These are phyloP conservation scores for Oreohelix idahoensis DNA, from an alignment of 1,140 invertebrate species.

Conservation along the genomic window DNA sequence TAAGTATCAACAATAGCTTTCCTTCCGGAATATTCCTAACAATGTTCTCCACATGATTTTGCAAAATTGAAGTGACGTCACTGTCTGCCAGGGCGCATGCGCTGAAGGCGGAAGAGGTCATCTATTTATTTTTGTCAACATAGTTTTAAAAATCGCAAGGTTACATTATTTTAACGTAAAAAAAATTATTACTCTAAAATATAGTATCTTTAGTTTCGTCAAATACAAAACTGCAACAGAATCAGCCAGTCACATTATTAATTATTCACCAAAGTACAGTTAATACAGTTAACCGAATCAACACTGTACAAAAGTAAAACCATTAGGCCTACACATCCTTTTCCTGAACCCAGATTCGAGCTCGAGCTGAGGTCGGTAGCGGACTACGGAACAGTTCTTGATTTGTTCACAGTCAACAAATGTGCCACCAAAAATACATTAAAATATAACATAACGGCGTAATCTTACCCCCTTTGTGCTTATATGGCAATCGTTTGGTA, in stretches of 20 bases:
- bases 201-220: background rate
- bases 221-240: background rate
- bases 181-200: background rate
- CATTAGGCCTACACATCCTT: background rate
- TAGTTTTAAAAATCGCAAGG: background rate
- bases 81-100: slow-evolving; percentile 43
- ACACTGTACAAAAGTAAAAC: too few relatives aligned
- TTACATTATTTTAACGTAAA: slow-evolving; percentile 3
- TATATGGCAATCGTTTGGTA: background rate
- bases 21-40: slow-evolving; percentile 29
- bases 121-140: slow-evolving; percentile 35
- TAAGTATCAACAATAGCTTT: background rate
- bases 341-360: background rate
- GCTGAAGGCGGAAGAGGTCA: slow-evolving; percentile 38
- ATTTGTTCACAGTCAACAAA: background rate
- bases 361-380: too few relatives aligned
- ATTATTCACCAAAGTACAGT: background rate
- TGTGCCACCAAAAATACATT: background rate
- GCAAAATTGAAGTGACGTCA: slow-evolving; percentile 63
- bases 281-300: too few relatives aligned
- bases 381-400: background rate
- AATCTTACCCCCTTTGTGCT: slow-evolving; percentile 1
- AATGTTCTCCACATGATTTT: slow-evolving; percentile 52
- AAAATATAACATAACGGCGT: background rate
- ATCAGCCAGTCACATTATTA: background rate